Percentiles rank a stretch among this genome's conserved stretches.
Conservation (phyloP, 2,888 invertebrate species). For the Yponomeuta malinellus region DNA sequence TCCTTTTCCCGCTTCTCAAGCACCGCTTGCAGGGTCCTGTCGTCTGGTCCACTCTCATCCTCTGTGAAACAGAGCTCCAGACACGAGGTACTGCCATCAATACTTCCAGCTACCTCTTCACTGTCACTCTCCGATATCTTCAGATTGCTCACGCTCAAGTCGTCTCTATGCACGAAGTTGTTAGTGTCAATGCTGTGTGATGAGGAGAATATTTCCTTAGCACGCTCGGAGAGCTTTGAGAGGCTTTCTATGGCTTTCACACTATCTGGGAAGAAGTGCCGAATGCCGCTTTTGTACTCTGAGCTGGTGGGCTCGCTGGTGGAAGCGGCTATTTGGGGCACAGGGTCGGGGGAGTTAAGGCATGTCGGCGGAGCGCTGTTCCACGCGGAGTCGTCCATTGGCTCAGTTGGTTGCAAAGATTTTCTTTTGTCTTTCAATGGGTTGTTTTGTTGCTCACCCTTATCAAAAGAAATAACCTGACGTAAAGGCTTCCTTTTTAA, state of each 20-base stretch:
- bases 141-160: slow-evolving; percentile 60
- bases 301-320: slow-evolving; percentile 66
- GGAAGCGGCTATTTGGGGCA: slow-evolving; percentile 40
- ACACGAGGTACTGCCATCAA: slow-evolving; percentile 66
- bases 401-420: slow-evolving; percentile 29
- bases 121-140: slow-evolving; percentile 70
- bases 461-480: slow-evolving; percentile 71
- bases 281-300: slow-evolving; percentile 51
- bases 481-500: slow-evolving; percentile 60
- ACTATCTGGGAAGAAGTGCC: slow-evolving; percentile 68
- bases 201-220: slow-evolving; percentile 70
- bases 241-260: slow-evolving; percentile 62
- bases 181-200: slow-evolving; percentile 62
- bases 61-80: slow-evolving; percentile 69
- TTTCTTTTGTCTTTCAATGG: slow-evolving; percentile 32
- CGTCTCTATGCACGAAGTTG: slow-evolving; percentile 53
- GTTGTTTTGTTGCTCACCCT: slow-evolving; percentile 42
- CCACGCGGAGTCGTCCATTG: slow-evolving; percentile 45
- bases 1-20: slow-evolving; percentile 67
- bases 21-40: slow-evolving; percentile 44
- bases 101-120: slow-evolving; percentile 64
- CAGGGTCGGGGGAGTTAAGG: slow-evolving; percentile 75
- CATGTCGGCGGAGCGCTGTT: slow-evolving; percentile 79
- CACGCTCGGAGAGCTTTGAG: slow-evolving; percentile 64
- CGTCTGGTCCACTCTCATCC: slow-evolving; percentile 57